phyloP scores from a whole-genome alignment of 92 coral and sea anemone genomes.

The Bergia puertoricense region DNA sequence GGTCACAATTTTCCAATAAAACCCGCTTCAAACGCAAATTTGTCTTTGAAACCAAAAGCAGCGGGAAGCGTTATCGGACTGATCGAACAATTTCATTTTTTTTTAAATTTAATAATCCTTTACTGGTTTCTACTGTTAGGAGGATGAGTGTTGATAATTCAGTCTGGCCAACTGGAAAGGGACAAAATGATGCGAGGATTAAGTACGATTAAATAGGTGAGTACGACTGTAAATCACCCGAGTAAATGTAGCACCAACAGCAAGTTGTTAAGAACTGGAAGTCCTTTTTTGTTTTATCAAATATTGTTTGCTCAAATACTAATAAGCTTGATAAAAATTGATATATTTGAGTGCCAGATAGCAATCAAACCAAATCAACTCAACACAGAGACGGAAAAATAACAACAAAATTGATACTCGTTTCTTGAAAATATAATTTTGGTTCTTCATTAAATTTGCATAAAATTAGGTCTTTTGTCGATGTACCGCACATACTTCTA shows the following conservation, averaged over 20 bases:
- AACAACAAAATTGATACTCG: neutral
- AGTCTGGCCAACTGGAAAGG: neutral
- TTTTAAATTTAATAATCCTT: neutral
- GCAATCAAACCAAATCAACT: neutral
- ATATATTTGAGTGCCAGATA: neutral
- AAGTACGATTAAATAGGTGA: conserved; percentile 15
- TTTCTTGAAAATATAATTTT: neutral
- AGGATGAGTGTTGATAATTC: conserved; percentile 4
- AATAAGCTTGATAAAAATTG: neutral
- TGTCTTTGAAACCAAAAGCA: neutral
- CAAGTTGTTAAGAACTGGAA: neutral
- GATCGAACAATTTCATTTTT: neutral
- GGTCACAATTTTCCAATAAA: neutral
- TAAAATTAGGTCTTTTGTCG: neutral
- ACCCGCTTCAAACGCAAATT: neutral
- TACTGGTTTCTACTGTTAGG: conserved; percentile 11
- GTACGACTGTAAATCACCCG: neutral
- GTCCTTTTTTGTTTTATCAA: neutral
- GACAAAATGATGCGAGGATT: neutral
- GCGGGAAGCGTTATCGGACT: neutral
- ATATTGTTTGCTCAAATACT: neutral
- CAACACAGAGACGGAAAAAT: neutral
- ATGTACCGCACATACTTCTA: too few species aligned
- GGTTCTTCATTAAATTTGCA: neutral
- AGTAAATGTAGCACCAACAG: neutral